Evolutionary conservation across 2,113 vertebrate species (phyloP).

Genomic region (Leucopsar rothschildi): DNA sequence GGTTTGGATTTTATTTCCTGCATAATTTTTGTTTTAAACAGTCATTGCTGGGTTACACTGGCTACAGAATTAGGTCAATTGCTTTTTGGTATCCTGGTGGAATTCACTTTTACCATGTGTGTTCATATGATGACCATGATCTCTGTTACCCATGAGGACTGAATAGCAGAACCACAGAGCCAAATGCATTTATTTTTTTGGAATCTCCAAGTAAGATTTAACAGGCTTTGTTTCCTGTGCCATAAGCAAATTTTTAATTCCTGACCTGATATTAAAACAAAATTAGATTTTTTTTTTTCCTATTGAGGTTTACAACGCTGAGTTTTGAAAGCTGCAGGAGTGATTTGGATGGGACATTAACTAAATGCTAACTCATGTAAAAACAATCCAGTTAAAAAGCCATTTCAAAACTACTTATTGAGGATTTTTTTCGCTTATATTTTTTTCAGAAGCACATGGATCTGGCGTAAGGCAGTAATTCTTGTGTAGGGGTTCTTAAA

Average conservation of each 20-base stretch:
- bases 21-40: background rate
- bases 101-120: background rate
- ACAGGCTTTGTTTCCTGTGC: background rate
- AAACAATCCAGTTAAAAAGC: background rate
- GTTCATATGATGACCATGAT: background rate
- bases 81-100: background rate
- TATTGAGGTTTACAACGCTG: background rate
- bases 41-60: background rate
- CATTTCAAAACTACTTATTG: background rate
- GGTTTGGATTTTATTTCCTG: background rate
- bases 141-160: background rate
- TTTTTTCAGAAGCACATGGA: background rate
- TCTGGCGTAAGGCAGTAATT: background rate
- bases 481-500: background rate
- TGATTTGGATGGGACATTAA: background rate
- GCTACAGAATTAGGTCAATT: slow-evolving; percentile 1
- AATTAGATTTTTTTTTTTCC: background rate
- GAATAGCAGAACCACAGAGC: background rate
- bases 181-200: background rate
- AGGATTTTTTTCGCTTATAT: background rate
- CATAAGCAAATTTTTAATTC: background rate
- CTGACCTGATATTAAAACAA: background rate
- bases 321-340: background rate
- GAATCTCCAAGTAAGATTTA: background rate
- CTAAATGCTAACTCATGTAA: background rate